Evolutionary conservation across 2,113 vertebrate genomes (phyloP).

Genomic region (Apteryx mantelli): DNA sequence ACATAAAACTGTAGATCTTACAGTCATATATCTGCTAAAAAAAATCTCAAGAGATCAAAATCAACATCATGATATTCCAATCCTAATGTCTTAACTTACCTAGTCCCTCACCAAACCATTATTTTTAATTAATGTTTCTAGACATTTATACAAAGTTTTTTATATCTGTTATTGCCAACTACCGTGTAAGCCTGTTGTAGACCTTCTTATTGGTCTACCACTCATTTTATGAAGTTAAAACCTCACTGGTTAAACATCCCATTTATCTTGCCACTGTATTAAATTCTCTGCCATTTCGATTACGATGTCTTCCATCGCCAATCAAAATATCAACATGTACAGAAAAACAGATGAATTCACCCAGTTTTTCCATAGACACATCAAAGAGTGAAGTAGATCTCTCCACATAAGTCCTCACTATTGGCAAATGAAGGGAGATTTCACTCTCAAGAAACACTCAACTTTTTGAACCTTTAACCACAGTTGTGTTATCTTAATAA

Average conservation of each 20-base stretch:
- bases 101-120: background rate
- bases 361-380: background rate
- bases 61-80: background rate
- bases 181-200: background rate
- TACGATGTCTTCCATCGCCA: background rate
- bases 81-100: background rate
- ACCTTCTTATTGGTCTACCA: background rate
- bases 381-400: background rate
- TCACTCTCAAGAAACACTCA: background rate
- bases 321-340: background rate
- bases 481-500: background rate
- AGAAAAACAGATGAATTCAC: background rate
- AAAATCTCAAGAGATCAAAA: background rate
- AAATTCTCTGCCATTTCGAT: background rate
- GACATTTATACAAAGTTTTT: background rate
- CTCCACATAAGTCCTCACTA: background rate
- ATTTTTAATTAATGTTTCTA: background rate
- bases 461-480: background rate
- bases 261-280: background rate
- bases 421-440: background rate
- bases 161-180: background rate
- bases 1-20: background rate
- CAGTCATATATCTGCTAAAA: background rate
- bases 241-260: background rate
- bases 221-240: background rate